Evolutionary conservation across 2,888 invertebrate species (phyloP).

Genomic region (Agrochola lychnidis): DNA sequence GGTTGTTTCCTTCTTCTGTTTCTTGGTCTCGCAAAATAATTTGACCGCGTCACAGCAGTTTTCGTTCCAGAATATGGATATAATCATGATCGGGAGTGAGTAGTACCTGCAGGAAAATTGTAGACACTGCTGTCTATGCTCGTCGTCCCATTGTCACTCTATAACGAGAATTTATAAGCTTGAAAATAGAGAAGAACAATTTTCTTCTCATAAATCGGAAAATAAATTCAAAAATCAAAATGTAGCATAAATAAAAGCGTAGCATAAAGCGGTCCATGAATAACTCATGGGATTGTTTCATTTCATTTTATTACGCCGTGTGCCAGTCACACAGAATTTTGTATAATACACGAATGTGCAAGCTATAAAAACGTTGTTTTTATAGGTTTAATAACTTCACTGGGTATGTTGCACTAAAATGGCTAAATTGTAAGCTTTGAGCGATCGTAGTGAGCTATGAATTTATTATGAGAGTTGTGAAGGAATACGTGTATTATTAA

Average conservation of each 20-base stretch:
- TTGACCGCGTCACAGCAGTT: not conserved
- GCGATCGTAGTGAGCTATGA: constrained; percentile 40
- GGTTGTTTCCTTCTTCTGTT: not conserved
- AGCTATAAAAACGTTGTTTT: constrained; percentile 82
- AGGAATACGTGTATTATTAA: not conserved
- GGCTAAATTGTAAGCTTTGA: constrained; percentile 61
- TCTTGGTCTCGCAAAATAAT: not conserved
- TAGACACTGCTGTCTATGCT: no score
- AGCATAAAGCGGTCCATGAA: constrained; percentile 82
- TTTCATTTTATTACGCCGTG: constrained; percentile 86
- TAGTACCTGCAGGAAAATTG: not conserved
- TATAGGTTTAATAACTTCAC: constrained; percentile 81
- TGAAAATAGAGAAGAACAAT: not conserved
- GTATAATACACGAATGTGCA: constrained; percentile 77
- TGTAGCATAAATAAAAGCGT: constrained; percentile 37
- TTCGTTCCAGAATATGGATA: not conserved
- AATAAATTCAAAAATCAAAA: constrained; percentile 55
- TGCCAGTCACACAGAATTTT: constrained; percentile 82
- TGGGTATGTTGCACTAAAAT: constrained; percentile 69
- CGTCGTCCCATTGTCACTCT: not conserved
- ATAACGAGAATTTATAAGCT: not conserved
- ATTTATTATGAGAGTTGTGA: constrained; percentile 36
- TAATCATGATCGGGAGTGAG: not conserved
- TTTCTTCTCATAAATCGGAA: not conserved
- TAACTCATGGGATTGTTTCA: constrained; percentile 89